Evolutionary conservation across 1,140 invertebrate species (phyloP).

Genomic region (Tribolium madens): DNA sequence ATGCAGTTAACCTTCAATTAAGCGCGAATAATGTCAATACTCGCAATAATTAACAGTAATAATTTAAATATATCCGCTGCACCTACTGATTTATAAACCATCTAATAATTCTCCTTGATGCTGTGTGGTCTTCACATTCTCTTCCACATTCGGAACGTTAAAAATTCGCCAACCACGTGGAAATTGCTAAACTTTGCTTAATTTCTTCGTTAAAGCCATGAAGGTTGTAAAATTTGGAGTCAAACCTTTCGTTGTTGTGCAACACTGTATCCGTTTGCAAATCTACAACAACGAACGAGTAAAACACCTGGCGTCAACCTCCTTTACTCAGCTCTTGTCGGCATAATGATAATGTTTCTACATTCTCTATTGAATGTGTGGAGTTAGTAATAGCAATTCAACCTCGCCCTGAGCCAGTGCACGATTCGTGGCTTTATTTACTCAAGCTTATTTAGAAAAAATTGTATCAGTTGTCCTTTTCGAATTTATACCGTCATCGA

Average conservation of each 20-base stretch:
- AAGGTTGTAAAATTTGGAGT: conserved; percentile 33
- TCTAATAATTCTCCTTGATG: not conserved
- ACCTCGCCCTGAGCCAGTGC: conserved; percentile 31
- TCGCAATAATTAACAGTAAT: not conserved
- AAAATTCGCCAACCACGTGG: not conserved
- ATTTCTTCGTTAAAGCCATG: conserved; percentile 4
- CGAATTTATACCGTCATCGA: conserved; percentile 10
- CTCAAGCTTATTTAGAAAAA: not conserved
- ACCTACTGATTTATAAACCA: not conserved
- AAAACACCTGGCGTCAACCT: conserved; percentile 36
- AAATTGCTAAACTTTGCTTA: conserved; percentile 3
- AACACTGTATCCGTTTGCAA: conserved; percentile 30
- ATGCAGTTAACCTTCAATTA: conserved; percentile 28
- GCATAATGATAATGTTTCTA: conserved; percentile 33
- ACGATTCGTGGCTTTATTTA: conserved; percentile 25
- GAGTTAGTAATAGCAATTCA: conserved; percentile 19
- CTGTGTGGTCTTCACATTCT: not conserved
- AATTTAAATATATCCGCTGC: conserved; percentile 4
- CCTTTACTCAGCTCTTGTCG: conserved; percentile 18
- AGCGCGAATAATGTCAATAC: conserved; percentile 17
- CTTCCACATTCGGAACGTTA: not conserved
- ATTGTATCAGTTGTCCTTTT: conserved; percentile 12
- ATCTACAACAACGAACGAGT: conserved; percentile 4
- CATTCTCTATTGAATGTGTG: conserved; percentile 33
- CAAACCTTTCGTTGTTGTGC: conserved; percentile 29